phyloP scores from a whole-genome alignment of 2,113 vertebrate genomes.

The Cyanoramphus novaezelandiae region DNA sequence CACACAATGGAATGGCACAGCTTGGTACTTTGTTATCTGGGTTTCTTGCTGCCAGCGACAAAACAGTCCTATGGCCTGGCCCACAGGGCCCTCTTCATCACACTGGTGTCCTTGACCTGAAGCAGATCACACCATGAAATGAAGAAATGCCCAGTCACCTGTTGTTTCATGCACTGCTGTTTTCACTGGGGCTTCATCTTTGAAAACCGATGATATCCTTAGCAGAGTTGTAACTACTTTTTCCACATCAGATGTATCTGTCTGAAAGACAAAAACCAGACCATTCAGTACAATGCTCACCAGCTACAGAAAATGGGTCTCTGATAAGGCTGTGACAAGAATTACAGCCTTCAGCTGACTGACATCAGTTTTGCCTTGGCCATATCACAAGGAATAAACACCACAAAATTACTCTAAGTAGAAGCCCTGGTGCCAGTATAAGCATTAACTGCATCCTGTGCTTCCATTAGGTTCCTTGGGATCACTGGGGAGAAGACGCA shows the following conservation, averaged over 20 bases:
- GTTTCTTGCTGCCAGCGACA: not conserved
- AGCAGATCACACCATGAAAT: not conserved
- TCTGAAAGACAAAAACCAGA: constrained; percentile 69
- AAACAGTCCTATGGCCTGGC: not conserved
- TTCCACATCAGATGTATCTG: constrained; percentile 83
- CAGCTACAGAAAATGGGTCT: not conserved
- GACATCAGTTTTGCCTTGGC: not conserved
- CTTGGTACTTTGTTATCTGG: not conserved
- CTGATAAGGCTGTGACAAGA: not conserved
- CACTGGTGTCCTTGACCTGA: not conserved
- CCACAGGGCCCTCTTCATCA: not conserved
- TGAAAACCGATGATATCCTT: constrained; percentile 92
- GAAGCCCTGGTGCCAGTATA: not conserved
- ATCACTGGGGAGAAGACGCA: not conserved
- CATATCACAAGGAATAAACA: not conserved
- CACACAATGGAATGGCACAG: not conserved
- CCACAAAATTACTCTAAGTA: not conserved
- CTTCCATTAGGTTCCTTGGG: not conserved
- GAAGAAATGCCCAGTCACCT: constrained; percentile 54
- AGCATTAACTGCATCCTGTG: not conserved
- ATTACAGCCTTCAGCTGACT: not conserved
- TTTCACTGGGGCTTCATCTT: constrained; percentile 86
- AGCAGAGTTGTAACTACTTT: constrained; percentile 88
- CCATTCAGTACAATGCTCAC: not conserved
- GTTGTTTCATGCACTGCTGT: constrained; percentile 79